Evolutionary conservation across 2,888 invertebrate genomes (phyloP), one percentile per base, ranked within the genome.

Genomic region (Andrena haemorrhoa): DNA sequence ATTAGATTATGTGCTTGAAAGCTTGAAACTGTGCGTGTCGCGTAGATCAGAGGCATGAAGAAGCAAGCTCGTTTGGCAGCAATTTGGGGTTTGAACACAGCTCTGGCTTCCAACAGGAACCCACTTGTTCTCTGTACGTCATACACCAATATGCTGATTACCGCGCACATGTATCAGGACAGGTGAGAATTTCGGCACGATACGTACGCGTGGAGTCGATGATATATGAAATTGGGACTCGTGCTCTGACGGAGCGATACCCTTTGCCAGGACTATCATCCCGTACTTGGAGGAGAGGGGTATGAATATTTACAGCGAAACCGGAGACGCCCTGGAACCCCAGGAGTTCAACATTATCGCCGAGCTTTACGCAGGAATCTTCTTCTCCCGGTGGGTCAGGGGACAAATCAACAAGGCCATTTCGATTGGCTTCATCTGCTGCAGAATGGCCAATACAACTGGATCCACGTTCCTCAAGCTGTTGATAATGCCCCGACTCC

Each of bases 21-120:
- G 41, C 41, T 41, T 41, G 5, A 41, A 41, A 16, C 41, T 41
- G 41, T 41, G 1, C 65, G 49, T n/a, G 8, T n/a, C 29, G 16
- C 78, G 12, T 31, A 93, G 92, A 75, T 77, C 0, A 92, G 92
- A 83, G 87, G 91, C 4, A 92, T 93, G 91, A 93, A 92, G 89
- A 87, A 92, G 12, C 95, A 95, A 66, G 95, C 96, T 0, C 94
- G 94, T 65, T 89, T 96, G 70, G 95, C 96, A 2, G 96, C 96
- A 0, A 94, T 95, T 75, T 95, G 96, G 95, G 94, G 95, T 29
- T 90, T 96, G 60, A 95, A 94, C 70, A 94, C 94, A 78, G 95
- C 95, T 0, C 86, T 95, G 16, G 91, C 94, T 63, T 94, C 95
- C 0, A 95, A 94, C 82, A 94, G 94, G 1, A 95, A 96, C 88